Conservation (phyloP, 1,140 invertebrate species). For the Panagrolaimus sp. region DNA sequence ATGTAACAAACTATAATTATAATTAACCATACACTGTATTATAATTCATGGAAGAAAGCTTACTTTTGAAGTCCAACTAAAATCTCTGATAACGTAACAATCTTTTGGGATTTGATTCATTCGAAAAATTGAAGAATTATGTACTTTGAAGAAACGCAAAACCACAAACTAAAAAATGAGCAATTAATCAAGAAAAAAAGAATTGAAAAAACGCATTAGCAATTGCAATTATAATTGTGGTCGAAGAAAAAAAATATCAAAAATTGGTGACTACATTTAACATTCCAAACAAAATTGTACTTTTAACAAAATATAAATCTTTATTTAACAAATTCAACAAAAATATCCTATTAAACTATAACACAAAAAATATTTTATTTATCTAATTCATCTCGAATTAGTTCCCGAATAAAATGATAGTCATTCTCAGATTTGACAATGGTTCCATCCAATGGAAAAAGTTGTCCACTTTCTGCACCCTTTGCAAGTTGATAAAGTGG, state of each 20-base stretch:
- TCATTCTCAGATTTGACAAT: not conserved
- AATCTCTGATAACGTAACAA: conserved; percentile 35
- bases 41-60: conserved; percentile 4
- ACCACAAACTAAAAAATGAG: not conserved
- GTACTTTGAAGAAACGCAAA: not conserved
- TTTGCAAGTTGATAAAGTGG: conserved; percentile 23
- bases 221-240: too few relatives aligned
- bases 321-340: conserved; percentile 1
- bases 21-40: conserved; percentile 1
- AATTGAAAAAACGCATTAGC: too few relatives aligned
- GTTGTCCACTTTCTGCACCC: not conserved
- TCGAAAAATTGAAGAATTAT: too few relatives aligned
- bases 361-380: not conserved
- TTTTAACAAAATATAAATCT: conserved; percentile 10
- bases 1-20: not conserved
- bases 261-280: too few relatives aligned
- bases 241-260: too few relatives aligned
- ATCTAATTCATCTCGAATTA: conserved; percentile 5
- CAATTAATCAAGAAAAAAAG: too few relatives aligned
- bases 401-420: conserved; percentile 3
- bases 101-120: conserved; percentile 20
- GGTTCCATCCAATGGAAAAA: not conserved
- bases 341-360: not conserved
- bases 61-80: conserved; percentile 43
- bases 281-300: too few relatives aligned